Conservation (phyloP, 2,113 vertebrate species). For the Platysternon megacephalum region DNA sequence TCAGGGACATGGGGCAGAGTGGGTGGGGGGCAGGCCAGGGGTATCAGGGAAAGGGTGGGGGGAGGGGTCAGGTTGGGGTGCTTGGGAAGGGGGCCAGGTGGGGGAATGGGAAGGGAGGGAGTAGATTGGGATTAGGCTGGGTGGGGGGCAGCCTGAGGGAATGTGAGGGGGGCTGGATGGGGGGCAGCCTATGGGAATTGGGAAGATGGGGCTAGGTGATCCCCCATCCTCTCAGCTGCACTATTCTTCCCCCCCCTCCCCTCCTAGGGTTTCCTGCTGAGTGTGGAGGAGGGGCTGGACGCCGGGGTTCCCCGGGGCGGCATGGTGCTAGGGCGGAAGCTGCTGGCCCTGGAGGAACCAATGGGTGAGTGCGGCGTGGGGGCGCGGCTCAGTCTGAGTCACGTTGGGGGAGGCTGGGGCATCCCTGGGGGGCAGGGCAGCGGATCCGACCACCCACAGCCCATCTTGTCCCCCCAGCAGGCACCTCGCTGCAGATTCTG, state of each 20-base stretch:
- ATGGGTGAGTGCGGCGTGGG: slow-evolving; percentile 45
- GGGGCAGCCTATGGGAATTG: not conserved
- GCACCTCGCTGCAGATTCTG: not conserved
- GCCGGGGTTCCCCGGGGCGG: not conserved
- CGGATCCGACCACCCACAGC: not conserved
- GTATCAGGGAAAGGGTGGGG: not conserved
- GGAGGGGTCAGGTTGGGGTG: not conserved
- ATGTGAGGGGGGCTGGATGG: not conserved
- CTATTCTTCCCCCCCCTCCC: not conserved
- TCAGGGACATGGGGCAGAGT: no score
- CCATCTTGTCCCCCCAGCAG: not conserved
- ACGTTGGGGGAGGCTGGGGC: not conserved
- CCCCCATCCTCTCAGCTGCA: not conserved
- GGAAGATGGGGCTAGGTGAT: not conserved
- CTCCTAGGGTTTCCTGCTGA: slow-evolving; percentile 67
- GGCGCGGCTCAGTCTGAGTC: not conserved
- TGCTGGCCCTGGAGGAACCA: slow-evolving; percentile 28
- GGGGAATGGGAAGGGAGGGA: not conserved
- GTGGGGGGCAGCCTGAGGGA: not conserved
- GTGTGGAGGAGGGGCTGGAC: slow-evolving; percentile 35
- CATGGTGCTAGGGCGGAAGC: not conserved
- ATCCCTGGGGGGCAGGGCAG: not conserved
- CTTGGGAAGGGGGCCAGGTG: not conserved
- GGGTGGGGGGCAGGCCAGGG: not conserved
- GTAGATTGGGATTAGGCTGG: no score